Evolutionary conservation across 2,888 invertebrate genomes (phyloP).

Genomic region (Drosophila mimetica): DNA sequence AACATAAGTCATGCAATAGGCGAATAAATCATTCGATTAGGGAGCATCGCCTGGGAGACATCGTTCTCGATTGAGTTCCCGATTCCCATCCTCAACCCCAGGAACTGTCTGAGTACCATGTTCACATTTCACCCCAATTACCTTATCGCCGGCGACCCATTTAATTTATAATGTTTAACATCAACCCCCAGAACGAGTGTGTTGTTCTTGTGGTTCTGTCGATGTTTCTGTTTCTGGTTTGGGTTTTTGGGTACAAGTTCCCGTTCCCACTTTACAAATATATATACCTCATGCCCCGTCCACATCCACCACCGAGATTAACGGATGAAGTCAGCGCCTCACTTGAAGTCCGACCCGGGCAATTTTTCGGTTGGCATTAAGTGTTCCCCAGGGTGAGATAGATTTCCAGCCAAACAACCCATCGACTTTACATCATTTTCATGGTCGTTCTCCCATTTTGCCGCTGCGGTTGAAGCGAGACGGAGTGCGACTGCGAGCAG

Average conservation of each 20-base stretch:
- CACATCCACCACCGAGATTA: slow-evolving; percentile 59
- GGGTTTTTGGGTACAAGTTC: slow-evolving; percentile 8
- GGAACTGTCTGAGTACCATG: slow-evolving; percentile 42
- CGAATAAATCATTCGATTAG: slow-evolving; percentile 76
- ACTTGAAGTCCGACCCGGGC: slow-evolving; percentile 49
- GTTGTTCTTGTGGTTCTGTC: slow-evolving; percentile 23
- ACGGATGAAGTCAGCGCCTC: slow-evolving; percentile 73
- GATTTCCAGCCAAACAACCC: slow-evolving; percentile 73
- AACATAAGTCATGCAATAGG: slow-evolving; percentile 68
- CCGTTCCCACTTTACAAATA: slow-evolving; percentile 39
- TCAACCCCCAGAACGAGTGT: slow-evolving; percentile 50
- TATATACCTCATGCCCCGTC: slow-evolving; percentile 33
- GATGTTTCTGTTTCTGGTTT: slow-evolving; percentile 12
- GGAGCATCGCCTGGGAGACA: slow-evolving; percentile 15
- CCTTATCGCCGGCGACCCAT: slow-evolving; percentile 83
- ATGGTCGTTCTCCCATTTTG: slow-evolving; percentile 77
- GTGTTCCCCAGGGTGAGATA: slow-evolving; percentile 83
- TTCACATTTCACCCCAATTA: slow-evolving; percentile 84
- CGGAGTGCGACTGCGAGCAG: background rate
- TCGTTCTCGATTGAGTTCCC: slow-evolving; percentile 2
- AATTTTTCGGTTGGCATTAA: slow-evolving; percentile 81
- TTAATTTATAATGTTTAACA: slow-evolving; percentile 82
- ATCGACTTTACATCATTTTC: slow-evolving; percentile 76
- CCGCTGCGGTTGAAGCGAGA: slow-evolving; percentile 66
- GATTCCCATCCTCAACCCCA: slow-evolving; percentile 20